phyloP scores from a whole-genome alignment of 2,797 vertebrate species.

The Melanotaenia nigrans region DNA sequence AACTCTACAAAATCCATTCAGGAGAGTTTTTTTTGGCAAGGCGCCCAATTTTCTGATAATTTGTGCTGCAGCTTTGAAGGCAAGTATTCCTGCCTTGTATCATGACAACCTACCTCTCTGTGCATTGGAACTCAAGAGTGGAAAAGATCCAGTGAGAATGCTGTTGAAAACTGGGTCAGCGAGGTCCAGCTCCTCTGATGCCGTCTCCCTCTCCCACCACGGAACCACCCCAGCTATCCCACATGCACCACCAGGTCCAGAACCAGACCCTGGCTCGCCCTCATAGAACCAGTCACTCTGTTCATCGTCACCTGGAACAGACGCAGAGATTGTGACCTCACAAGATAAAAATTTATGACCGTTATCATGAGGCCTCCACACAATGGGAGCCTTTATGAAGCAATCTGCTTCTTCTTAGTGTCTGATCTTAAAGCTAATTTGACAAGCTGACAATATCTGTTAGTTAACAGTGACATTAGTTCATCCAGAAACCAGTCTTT shows the following conservation, averaged over 20 bases:
- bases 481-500: not conserved
- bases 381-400: not conserved
- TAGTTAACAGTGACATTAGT: not conserved
- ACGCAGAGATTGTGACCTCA: not conserved
- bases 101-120: conserved; percentile 75
- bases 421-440: not conserved
- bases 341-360: no score
- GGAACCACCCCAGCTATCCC: conserved; percentile 93
- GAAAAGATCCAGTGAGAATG: conserved; percentile 95
- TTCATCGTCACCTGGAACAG: conserved; percentile 90
- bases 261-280: conserved; percentile 88
- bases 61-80: not conserved
- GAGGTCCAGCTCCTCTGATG: conserved; percentile 87
- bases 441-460: not conserved
- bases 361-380: not conserved
- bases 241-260: conserved; percentile 90
- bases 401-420: not conserved
- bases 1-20: not conserved
- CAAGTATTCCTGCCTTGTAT: not conserved
- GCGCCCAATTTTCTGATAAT: not conserved
- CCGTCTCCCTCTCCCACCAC: conserved; percentile 94
- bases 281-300: conserved; percentile 99
- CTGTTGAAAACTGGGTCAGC: conserved; percentile 94
- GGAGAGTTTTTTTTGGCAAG: not conserved
- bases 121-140: conserved; percentile 77